These are phyloP conservation scores for Shargacucullia verbasci DNA, from an alignment of 2,888 invertebrate genomes.

Conservation along the genomic window DNA sequence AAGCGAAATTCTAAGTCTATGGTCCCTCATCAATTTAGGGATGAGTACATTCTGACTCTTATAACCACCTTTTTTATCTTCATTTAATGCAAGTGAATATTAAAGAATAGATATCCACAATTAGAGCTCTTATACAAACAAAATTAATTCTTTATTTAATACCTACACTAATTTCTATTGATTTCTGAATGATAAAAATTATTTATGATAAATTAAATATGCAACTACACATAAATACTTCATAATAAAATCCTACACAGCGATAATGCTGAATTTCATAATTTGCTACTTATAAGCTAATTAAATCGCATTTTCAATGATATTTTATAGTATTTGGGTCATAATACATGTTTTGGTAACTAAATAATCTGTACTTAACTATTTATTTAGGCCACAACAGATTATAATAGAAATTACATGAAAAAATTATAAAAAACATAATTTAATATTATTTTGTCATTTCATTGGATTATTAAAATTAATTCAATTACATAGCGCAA, in stretches of 20 bases:
- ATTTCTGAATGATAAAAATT: too few species aligned
- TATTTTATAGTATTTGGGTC: too few species aligned
- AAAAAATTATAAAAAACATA: slow-evolving; percentile 12
- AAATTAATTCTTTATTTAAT: too few species aligned
- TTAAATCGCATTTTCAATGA: background rate
- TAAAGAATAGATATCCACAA: too few species aligned
- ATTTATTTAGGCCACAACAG: background rate
- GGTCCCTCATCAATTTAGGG: background rate
- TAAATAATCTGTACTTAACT: too few species aligned
- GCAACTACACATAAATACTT: slow-evolving; percentile 13
- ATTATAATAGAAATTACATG: background rate
- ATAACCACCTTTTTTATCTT: too few species aligned
- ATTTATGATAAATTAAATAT: slow-evolving; percentile 5
- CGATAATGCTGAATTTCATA: background rate
- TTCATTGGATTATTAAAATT: slow-evolving; percentile 7
- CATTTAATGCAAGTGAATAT: too few species aligned
- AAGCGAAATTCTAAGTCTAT: too few species aligned
- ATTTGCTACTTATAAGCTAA: background rate
- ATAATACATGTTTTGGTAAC: background rate
- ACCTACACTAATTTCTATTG: too few species aligned
- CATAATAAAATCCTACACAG: slow-evolving; percentile 9
- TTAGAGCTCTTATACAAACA: too few species aligned
- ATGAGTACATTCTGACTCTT: background rate
- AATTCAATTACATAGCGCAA: too few species aligned
- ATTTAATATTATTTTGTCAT: slow-evolving; percentile 11